Conservation (phyloP, 2,113 vertebrate genomes). For the Rhinolophus sinicus region DNA sequence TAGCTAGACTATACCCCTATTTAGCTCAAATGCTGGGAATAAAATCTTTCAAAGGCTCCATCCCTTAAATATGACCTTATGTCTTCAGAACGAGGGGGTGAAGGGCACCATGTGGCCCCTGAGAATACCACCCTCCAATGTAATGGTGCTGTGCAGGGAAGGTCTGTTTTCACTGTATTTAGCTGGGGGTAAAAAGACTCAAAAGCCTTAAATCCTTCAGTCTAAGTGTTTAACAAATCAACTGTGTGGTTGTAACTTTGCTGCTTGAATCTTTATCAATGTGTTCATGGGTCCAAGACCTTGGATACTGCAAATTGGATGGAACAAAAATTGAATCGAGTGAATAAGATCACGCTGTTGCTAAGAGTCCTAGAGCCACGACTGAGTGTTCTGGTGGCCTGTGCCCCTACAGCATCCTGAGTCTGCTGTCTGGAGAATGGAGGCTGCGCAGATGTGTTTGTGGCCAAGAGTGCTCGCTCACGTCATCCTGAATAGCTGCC, state of each 20-base stretch:
- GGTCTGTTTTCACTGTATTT: neutral
- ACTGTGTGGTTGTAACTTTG: neutral
- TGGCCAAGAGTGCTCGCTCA: neutral
- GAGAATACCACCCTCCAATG: neutral
- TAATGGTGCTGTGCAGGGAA: neutral
- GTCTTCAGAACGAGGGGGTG: neutral
- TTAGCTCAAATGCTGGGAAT: neutral
- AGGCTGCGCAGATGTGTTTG: neutral
- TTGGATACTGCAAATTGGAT: neutral
- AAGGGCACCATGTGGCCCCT: neutral
- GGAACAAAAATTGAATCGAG: neutral
- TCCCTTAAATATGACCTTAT: neutral
- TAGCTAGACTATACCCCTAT: neutral
- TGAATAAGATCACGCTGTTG: neutral
- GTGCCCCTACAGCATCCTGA: neutral
- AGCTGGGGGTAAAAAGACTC: neutral
- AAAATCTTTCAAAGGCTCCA: neutral
- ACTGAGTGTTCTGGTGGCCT: neutral
- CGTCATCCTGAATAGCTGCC: neutral
- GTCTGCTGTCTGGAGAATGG: neutral
- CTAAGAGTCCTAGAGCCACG: neutral
- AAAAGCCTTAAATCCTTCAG: neutral
- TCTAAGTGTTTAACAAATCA: neutral
- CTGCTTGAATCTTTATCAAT: neutral
- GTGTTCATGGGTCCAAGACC: neutral